phyloP scores from a whole-genome alignment of 2,797 vertebrate species.

The Falco concolor region DNA sequence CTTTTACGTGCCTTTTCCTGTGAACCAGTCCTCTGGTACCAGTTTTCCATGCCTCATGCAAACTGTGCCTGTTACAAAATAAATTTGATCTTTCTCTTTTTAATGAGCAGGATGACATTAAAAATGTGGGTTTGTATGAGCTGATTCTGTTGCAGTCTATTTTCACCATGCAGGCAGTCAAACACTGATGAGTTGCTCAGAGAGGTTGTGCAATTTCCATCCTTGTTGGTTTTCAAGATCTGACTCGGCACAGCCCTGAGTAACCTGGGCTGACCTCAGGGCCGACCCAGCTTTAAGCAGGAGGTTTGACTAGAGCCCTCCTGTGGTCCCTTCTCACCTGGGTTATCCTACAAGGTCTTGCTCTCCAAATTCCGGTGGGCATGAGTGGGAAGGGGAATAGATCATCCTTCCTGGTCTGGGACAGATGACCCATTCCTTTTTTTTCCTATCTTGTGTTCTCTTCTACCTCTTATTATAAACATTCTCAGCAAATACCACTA shows the following conservation, averaged over 20 bases:
- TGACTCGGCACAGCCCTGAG: rapidly evolving
- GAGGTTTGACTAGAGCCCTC: neutral
- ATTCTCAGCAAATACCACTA: neutral
- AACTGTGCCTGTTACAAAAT: slow-evolving; percentile 2
- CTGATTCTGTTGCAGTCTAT: neutral
- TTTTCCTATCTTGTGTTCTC: neutral
- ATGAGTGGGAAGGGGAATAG: neutral
- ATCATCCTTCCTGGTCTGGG: neutral
- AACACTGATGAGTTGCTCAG: neutral
- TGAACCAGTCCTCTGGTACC: neutral
- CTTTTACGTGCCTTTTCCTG: neutral
- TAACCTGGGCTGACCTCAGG: neutral
- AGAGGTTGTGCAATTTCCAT: neutral
- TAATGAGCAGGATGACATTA: slow-evolving; percentile 23
- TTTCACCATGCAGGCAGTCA: neutral
- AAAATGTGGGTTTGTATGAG: neutral
- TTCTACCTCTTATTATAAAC: neutral
- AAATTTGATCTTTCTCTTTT: slow-evolving; percentile 28
- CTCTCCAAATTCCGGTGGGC: neutral
- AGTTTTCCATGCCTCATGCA: neutral
- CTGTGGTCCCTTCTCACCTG: neutral
- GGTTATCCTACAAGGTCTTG: neutral
- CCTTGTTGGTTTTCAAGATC: neutral
- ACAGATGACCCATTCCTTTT: neutral
- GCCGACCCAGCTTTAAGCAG: neutral